These are phyloP conservation scores for Meloe dianella DNA, from an alignment of 2,888 invertebrate genomes.

Conservation along the genomic window DNA sequence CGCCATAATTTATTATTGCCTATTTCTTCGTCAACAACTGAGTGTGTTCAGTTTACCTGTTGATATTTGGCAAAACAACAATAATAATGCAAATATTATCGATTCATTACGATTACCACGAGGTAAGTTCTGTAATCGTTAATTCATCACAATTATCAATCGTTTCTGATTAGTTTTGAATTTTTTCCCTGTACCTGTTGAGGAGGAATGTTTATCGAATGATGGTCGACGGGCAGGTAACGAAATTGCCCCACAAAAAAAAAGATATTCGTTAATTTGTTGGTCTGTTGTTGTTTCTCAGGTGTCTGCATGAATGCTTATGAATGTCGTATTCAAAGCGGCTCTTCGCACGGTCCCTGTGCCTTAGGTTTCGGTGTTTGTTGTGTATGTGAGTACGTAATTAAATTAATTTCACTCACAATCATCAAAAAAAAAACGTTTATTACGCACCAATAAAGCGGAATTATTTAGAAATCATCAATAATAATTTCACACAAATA, in stretches of 20 bases:
- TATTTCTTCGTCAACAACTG: not conserved
- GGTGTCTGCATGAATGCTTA: conserved; percentile 85
- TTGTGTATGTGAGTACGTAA: conserved; percentile 76
- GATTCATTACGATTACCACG: conserved; percentile 39
- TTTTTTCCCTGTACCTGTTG: conserved; percentile 83
- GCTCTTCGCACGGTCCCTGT: conserved; percentile 76
- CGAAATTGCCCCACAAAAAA: not conserved
- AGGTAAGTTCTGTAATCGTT: conserved; percentile 42
- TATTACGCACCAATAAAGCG: no score
- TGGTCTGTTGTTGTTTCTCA: conserved; percentile 49
- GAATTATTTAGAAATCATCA: no score
- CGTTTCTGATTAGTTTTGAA: conserved; percentile 69
- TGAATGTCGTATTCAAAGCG: conserved; percentile 78
- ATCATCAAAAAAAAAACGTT: no score
- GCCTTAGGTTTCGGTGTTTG: conserved; percentile 86
- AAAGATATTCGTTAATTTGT: conserved; percentile 1
- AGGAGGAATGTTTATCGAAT: conserved; percentile 77
- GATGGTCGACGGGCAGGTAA: conserved; percentile 69
- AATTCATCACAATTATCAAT: no score
- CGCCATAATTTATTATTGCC: not conserved
- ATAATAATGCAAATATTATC: conserved; percentile 11
- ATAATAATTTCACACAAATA: no score
- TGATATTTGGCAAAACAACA: conserved; percentile 46
- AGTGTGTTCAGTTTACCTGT: conserved; percentile 23
- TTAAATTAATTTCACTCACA: not conserved